These are phyloP conservation scores for Papilio gigon DNA, from an alignment of 2,888 invertebrate genomes.

Conservation along the genomic window DNA sequence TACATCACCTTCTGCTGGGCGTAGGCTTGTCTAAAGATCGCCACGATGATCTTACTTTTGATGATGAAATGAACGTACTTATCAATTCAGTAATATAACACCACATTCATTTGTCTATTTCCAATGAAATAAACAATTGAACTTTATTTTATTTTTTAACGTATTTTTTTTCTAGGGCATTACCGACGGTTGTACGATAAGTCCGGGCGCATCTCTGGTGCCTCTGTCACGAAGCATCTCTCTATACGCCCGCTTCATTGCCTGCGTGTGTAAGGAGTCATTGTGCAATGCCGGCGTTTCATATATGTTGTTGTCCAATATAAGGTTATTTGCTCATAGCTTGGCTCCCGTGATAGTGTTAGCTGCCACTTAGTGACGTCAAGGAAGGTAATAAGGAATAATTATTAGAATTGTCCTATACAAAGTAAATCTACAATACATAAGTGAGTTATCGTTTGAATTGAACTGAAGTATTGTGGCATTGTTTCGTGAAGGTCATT, in stretches of 20 bases:
- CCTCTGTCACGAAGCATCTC: conserved; percentile 69
- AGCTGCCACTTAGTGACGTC: neutral
- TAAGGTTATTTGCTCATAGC: neutral
- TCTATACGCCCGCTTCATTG: conserved; percentile 68
- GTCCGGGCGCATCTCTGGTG: conserved; percentile 66
- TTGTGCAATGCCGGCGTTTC: conserved; percentile 59
- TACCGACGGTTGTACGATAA: conserved; percentile 65
- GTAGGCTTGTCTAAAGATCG: too few species aligned
- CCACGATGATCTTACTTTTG: too few species aligned
- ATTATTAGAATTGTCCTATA: neutral
- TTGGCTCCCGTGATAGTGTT: conserved; percentile 6
- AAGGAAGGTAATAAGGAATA: neutral
- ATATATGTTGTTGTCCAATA: neutral
- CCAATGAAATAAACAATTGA: too few species aligned
- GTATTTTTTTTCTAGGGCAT: conserved; percentile 54
- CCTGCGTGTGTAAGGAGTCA: conserved; percentile 66
- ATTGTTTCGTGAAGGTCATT: too few species aligned
- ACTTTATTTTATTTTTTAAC: too few species aligned
- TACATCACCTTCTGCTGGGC: too few species aligned
- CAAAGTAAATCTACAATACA: too few species aligned
- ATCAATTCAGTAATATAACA: too few species aligned
- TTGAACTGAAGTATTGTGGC: too few species aligned
- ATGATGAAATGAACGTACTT: too few species aligned
- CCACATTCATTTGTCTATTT: too few species aligned
- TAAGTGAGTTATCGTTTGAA: too few species aligned